Base-by-base conservation (phyloP, 1,140 invertebrate genomes). In the Paraescarpia echinospica region DNA sequence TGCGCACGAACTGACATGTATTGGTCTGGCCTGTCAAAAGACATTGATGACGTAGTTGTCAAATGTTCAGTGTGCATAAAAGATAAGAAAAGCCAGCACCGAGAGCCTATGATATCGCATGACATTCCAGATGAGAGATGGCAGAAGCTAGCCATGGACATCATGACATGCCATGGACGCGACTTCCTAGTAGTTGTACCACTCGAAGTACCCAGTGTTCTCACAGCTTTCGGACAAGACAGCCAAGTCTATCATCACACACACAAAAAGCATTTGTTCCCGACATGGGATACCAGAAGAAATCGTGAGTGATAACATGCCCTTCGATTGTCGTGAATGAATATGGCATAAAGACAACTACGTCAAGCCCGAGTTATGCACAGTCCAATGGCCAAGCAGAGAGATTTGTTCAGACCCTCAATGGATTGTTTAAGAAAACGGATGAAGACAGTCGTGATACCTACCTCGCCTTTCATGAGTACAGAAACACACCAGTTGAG, bases 221-320 rank as follows among this genome's bases (percentile, higher is more conserved):
- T 91, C 93, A 34, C 41, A 35, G 22, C 88, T 94, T 92, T 9
- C 92, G 33, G 91, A 90, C 27, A 94, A 92, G 4, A 92, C 94
- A 18, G 51, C 93, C 14, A 18, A 91, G 31, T 59, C 93, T 22
- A 92, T 93, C 22, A 92, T 93, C 22, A 93, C 27, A 33, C 77
- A 93, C 33, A 34, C 93, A 91, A 92, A 94, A 90, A 92, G 91
- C 22, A 93, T 93, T 14, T 94, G 93, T 92, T 90, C 93, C 22
- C 51, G 93, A 51, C 93, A 93, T 93, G 94, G 94, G 22, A 94
- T 94, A 31, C 94, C 94, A 33, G 92, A 94, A 35, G 90, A 88
- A 31, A 34, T 95, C 9, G 90, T 93, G 34, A 92, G 91, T 34
- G 94, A 95, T 92, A 94, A 94, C 35, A 93, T 93, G 35, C 94